Percentiles rank a stretch among this genome's conserved stretches.
These are phyloP conservation scores for Masticophis lateralis DNA, from an alignment of 2,797 vertebrate species.

Conservation along the genomic window DNA sequence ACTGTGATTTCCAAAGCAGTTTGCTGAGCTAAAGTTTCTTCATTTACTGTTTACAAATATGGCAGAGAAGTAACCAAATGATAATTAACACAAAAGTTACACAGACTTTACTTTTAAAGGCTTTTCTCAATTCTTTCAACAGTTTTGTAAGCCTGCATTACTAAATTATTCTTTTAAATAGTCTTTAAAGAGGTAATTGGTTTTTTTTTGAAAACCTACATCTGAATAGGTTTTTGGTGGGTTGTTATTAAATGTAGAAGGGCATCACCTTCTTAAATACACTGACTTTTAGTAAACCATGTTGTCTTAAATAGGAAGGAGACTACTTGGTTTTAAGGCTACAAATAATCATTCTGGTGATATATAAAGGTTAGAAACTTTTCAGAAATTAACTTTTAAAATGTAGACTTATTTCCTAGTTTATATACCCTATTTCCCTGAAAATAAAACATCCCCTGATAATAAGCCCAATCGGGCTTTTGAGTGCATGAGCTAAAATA, in stretches of 20 bases:
- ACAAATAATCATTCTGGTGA: neutral
- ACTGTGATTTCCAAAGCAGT: slow-evolving; percentile 13
- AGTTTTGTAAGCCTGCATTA: neutral
- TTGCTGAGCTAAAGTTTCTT: slow-evolving; percentile 31
- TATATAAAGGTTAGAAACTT: neutral
- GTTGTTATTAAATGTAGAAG: neutral
- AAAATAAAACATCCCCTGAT: no score
- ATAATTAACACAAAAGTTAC: slow-evolving; percentile 32
- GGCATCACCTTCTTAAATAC: neutral
- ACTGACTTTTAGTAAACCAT: neutral
- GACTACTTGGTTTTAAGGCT: neutral
- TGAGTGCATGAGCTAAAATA: no score
- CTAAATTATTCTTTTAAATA: neutral
- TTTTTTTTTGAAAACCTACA: neutral
- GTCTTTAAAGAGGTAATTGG: neutral
- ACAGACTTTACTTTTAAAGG: slow-evolving; percentile 1
- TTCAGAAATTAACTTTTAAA: neutral
- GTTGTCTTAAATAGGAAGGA: neutral
- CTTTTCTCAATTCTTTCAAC: slow-evolving; percentile 8
- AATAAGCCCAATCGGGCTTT: no score
- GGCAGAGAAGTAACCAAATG: slow-evolving; percentile 39
- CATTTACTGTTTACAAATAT: slow-evolving; percentile 33
- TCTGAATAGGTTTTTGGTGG: neutral
- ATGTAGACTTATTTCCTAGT: neutral
- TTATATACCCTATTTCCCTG: neutral